These are phyloP conservation scores for Cassiopea xamachana DNA, from an alignment of 30 jellyfish, hydroid and myxozoan species.

Conservation along the genomic window DNA sequence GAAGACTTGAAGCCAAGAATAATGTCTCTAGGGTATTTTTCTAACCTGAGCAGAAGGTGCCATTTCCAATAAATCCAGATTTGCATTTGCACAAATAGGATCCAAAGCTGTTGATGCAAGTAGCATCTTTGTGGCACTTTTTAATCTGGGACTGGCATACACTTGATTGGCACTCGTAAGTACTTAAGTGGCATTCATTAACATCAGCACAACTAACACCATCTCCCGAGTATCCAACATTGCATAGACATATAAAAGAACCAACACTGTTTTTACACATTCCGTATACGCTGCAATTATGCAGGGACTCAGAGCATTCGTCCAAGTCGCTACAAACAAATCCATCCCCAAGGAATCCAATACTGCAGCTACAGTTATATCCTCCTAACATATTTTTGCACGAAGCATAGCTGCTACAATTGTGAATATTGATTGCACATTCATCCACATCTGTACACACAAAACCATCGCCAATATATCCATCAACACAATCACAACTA, in stretches of 20 bases:
- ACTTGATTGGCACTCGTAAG: conserved; percentile 49
- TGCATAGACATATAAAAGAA: conserved; percentile 63
- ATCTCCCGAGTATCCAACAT: conserved; percentile 57
- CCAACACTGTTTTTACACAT: conserved; percentile 57
- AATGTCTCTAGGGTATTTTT: neutral
- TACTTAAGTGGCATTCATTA: conserved; percentile 62
- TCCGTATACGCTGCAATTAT: conserved; percentile 63
- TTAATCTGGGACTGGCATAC: conserved; percentile 47
- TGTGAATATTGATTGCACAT: conserved; percentile 10
- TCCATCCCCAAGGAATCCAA: conserved; percentile 76
- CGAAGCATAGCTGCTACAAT: conserved; percentile 37
- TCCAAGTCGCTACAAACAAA: conserved; percentile 41
- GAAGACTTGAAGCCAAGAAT: neutral
- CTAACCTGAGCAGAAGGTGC: neutral
- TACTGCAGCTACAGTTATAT: conserved; percentile 46
- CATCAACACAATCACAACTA: conserved; percentile 15
- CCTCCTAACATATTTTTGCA: conserved; percentile 61
- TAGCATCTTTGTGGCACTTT: conserved; percentile 53
- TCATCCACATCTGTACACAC: conserved; percentile 43
- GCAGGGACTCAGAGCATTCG: conserved; percentile 46
- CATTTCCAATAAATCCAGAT: conserved; percentile 76
- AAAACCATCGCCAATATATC: conserved; percentile 50
- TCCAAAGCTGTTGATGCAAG: conserved; percentile 67
- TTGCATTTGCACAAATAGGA: conserved; percentile 67
- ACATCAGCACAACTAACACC: conserved; percentile 56